Base-by-base conservation (phyloP, 2,113 vertebrate species). In the Antigone vipio region DNA sequence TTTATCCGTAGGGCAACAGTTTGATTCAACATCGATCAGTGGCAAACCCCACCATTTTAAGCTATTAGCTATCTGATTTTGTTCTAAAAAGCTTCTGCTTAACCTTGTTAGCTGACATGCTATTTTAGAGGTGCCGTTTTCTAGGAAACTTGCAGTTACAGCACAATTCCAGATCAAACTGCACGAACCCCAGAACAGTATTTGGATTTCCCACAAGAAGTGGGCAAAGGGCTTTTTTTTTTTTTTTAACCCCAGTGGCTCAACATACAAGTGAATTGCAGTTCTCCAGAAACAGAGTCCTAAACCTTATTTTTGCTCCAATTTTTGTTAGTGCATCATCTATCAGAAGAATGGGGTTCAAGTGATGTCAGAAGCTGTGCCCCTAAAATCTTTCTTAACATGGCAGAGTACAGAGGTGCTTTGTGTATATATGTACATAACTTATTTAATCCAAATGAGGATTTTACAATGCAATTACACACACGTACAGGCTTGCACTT, bases 101-200 rank as follows among this genome's bases (percentile, higher is more conserved):
- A 16, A 38, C 64, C 18, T 45, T 34, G 15, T 9, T 34, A n/a
- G 59, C 58, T 23, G 40, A 69, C 15, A 5, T 2, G n/a, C 16
- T 78, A 1, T 47, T 83, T 50, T 29, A 19, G 1, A 64, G 73
- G 22, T 5, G 35, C 16, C 27, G n/a, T 15, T 40, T 56, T 49
- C 32, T 32, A 72, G 32, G 11, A 56, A 73, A 82, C 15, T n/a
- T 63, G 63, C 23, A 55, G 35, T 24, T 79, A 47, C 18, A 47
- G 83, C 42, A 49, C 67, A 74, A 24, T 34, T 52, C 45, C 38
- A 63, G 53, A 63, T 9, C 32, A 18, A 38, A 40, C 72, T 77
- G 64, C 53, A 44, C 0, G 2, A 52, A 62, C 6, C 35, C 1
- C 1, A 29, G 11, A 19, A 26, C 9, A 14, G 6, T 27, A 21